Base-by-base conservation (phyloP, 2,888 invertebrate species). In the Apotomis capreana region DNA sequence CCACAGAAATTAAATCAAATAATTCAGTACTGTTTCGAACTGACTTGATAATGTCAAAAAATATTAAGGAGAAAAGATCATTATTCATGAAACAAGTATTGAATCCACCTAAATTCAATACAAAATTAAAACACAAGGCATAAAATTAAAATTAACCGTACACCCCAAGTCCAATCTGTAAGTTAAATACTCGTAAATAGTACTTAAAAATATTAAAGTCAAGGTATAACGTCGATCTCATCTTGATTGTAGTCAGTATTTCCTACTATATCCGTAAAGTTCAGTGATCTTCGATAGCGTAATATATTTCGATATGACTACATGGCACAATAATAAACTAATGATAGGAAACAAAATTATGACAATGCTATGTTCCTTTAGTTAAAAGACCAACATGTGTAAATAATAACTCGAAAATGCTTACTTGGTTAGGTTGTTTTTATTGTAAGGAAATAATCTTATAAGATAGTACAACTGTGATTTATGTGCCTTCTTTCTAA, bases 31-130 rank as follows among this genome's bases (percentile, higher is more conserved):
- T 58, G 4, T 62, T 60, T 62, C 63, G 74, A 73, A 68, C 75
- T 75, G 77, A 78, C 72, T 75, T 79, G 67, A 79, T 78, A 60
- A 77, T 82, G 68, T 83, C 88, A 58, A 89, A 87, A 79, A 90
- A 87, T 76, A 81, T 94, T 13, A 94, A 92, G 76, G 94, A 94
- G 69, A 94, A 93, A 78, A 86, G 93, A 77, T 93, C 93, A 72
- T 79, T 94, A 76, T 94, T 94, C 82, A 87, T 94, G 82, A 94
- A 94, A 81, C 94, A 94, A 87, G 94, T 94, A 69, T 84, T 94
- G 74, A 94, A 92, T 75, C 94, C 94, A 62, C 94, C 94, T 70
- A 94, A 94, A 86, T 92, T 94, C 76, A 93, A 93, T 76, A 90
- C 90, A 46, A 92, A 91, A 77, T 78, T 90, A 79, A 87, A 83